Conservation (phyloP, 2,888 invertebrate species). For the Melipona beecheii region DNA sequence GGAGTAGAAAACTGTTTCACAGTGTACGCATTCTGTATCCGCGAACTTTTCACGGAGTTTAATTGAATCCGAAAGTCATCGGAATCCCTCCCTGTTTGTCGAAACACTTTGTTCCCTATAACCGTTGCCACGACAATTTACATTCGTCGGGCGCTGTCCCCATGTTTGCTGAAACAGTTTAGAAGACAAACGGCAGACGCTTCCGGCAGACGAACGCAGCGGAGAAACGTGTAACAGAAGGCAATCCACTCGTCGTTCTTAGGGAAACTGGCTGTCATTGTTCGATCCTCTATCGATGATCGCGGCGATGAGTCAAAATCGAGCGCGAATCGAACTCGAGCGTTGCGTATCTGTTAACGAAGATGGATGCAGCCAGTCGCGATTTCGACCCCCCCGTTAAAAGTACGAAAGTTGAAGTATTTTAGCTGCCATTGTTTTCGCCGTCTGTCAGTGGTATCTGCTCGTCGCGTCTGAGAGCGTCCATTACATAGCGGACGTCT, state of each 20-base stretch:
- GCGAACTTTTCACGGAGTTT: not conserved
- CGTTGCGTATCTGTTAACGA: slow-evolving; percentile 12
- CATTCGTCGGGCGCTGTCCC: not conserved
- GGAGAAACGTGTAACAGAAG: not conserved
- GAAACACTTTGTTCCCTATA: not conserved
- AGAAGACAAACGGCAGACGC: not conserved
- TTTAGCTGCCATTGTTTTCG: slow-evolving; percentile 38
- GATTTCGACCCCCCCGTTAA: slow-evolving; percentile 20
- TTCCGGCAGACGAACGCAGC: not conserved
- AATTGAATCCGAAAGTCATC: not conserved
- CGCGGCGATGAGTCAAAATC: slow-evolving; percentile 7
- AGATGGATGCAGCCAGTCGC: not conserved
- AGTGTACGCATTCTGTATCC: no score
- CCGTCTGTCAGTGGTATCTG: slow-evolving; percentile 31
- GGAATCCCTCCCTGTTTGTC: not conserved
- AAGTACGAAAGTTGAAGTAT: slow-evolving; percentile 29
- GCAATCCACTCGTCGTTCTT: not conserved
- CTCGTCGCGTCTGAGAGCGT: slow-evolving; percentile 26
- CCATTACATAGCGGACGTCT: slow-evolving; percentile 15
- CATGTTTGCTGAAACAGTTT: slow-evolving; percentile 16
- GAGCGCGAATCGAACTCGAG: not conserved
- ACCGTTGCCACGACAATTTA: not conserved
- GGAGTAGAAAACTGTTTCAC: no score
- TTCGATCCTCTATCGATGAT: not conserved
- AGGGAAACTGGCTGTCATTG: not conserved